Evolutionary conservation across 2,113 vertebrate species (phyloP), one percentile per base, ranked within the genome.

Genomic region (Phylloscopus trochiloides): DNA sequence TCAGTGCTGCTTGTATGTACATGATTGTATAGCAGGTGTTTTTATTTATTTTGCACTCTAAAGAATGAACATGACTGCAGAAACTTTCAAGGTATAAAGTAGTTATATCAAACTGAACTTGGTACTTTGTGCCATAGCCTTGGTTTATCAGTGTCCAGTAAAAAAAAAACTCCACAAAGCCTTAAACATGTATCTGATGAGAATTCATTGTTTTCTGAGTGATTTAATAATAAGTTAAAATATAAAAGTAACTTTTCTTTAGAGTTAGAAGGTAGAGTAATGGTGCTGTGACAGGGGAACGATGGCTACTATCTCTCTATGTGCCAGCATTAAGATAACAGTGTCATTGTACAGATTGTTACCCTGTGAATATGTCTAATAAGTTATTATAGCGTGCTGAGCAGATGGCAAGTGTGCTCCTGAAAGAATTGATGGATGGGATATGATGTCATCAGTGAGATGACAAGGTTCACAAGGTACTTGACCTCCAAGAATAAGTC

Each of bases 361-460:
- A 98, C 98, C 97, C 97, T 92, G 97, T 94, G 97, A 98, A 98
- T 98, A 96, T 98, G 97, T 98, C 97, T 97, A 97, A 97, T 98
- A 98, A 98, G 98, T 98, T 98, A 98, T 98, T 98, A 98, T 98
- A 98, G 98, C 76, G 58, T 98, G 94, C 96, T 95, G 98, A 98
- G 98, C 99, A 99, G 99, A 99, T 99, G 99, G 99, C 98, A 98
- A 97, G 97, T 98, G 97, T 96, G 98, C 97, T 98, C 96, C 98
- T 98, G 98, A 97, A 97, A 98, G 97, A 96, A 96, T 93, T 99
- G 98, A 99, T 99, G 98, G 98, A 99, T 99, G 98, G 98, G 98
- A 98, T 98, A 99, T 99, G 99, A 99, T 99, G 99, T 99, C 99
- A 99, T 99, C 98, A 98, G 91, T 97, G 97, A 98, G 98, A 98